Conservation (phyloP, 2,888 invertebrate species). For the Odontocolon sp. region DNA sequence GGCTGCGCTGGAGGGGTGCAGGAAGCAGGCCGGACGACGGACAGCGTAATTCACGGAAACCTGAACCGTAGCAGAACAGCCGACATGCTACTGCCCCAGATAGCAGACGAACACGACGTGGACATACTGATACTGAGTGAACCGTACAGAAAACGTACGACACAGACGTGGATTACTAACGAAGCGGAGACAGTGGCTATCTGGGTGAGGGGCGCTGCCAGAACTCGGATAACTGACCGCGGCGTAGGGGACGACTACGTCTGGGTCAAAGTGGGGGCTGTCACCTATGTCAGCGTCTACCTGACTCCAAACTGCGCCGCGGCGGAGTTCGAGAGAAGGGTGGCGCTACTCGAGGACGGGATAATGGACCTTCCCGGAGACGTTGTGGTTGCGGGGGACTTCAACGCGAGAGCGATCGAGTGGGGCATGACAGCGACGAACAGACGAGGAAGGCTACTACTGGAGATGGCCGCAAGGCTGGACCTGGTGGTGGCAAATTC, state of each 20-base stretch:
- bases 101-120: slow-evolving; percentile 46
- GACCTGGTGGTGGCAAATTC: slow-evolving; percentile 55
- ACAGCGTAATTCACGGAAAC: slow-evolving; percentile 51
- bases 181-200: slow-evolving; percentile 40
- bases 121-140: slow-evolving; percentile 48
- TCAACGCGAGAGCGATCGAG: too few species aligned
- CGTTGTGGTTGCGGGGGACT: slow-evolving; percentile 46
- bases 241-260: too few species aligned
- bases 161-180: slow-evolving; percentile 39
- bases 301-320: too few species aligned
- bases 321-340: too few species aligned
- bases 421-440: slow-evolving; percentile 51
- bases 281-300: too few species aligned
- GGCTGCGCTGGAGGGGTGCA: slow-evolving; percentile 39
- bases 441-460: slow-evolving; percentile 53
- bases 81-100: slow-evolving; percentile 52
- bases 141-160: slow-evolving; percentile 28
- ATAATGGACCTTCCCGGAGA: slow-evolving; percentile 42
- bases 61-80: slow-evolving; percentile 51
- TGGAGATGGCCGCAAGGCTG: too few species aligned
- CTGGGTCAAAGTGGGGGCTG: too few species aligned
- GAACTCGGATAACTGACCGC: slow-evolving; percentile 20
- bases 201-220: too few species aligned
- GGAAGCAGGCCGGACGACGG: slow-evolving; percentile 39
- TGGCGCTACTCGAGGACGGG: slow-evolving; percentile 49